phyloP scores from a whole-genome alignment of 2,113 vertebrate species.

The Leptosomus discolor region DNA sequence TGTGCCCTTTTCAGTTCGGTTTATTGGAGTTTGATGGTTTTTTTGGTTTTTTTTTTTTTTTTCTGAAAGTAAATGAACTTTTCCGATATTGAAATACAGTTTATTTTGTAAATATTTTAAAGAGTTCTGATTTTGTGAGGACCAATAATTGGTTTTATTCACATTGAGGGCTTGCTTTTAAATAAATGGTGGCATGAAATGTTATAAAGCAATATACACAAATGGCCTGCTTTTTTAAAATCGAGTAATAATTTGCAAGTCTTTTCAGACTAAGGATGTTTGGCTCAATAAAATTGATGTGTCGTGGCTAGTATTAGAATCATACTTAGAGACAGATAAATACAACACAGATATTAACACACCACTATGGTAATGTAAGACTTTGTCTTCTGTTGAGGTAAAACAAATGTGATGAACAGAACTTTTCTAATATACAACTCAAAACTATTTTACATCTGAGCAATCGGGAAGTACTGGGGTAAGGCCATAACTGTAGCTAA shows the following conservation, averaged over 20 bases:
- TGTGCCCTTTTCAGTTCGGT: fast-evolving
- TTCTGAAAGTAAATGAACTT: too few relatives aligned
- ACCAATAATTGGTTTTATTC: background rate
- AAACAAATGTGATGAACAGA: background rate
- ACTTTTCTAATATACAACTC: background rate
- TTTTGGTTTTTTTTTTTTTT: too few relatives aligned
- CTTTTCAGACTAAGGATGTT: background rate
- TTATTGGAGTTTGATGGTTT: background rate
- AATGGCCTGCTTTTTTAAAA: background rate
- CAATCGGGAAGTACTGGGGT: background rate
- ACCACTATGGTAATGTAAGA: background rate
- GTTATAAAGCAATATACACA: background rate
- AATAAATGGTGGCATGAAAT: background rate
- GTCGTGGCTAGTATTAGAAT: background rate
- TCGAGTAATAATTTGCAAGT: background rate
- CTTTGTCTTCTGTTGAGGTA: background rate
- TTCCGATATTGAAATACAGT: too few relatives aligned
- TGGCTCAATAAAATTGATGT: background rate
- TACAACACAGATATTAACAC: background rate
- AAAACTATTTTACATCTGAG: constrained; percentile 4
- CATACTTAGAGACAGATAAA: background rate
- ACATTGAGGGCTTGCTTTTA: background rate
- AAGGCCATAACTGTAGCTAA: background rate
- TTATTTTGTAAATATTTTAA: background rate
- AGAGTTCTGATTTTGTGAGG: background rate